Base-by-base conservation (phyloP, 2,113 vertebrate species). In the Cyprichromis sp. region DNA sequence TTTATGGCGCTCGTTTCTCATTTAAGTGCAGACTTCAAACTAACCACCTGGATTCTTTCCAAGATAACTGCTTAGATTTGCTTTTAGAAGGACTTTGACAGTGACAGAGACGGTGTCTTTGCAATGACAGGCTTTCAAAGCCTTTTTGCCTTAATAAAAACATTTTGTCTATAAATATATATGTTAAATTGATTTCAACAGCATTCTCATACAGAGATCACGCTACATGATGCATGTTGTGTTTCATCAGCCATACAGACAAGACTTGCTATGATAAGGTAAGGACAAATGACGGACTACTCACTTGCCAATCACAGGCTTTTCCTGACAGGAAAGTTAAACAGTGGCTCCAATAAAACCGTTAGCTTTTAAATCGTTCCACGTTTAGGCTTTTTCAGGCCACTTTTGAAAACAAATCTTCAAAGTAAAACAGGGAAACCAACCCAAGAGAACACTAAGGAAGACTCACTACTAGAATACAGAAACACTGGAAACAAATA, bases 321-420 rank as follows among this genome's bases (percentile, higher is more conserved):
- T 63, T 36, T 63, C 59, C 29, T 19, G 9, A 4, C 1, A 24
- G 12, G 1, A 42, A 42, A 24, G 66, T 71, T 71, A 24, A 71
- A 42, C 12, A 42, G 0, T 24, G 3, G 36, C n/a, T 2, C 12
- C 16, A 68, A 21, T 1, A 21, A 0, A 38, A 68, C 7, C 7
- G 1, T 21, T 68, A 21, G 10, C 63, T 31, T 61, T 61, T 61
- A 59, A 31, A 59, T 59, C 13, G 0, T 16, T 57, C 4, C 13
- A 57, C 13, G 16, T 29, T 57, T 29, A 29, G 24, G 12, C 26
- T 17, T 61, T 59, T 29, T 59, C 9, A 66, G 19, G 14, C 0
- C 8, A 29, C 26, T 59, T 59, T 1, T 59, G 55, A 29, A 29
- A 59, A 59, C 26, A 29, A 59, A 59, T 59, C 26, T 59, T 59